phyloP scores from a whole-genome alignment of 2,797 vertebrate genomes.

The Pelobates cultripes region DNA sequence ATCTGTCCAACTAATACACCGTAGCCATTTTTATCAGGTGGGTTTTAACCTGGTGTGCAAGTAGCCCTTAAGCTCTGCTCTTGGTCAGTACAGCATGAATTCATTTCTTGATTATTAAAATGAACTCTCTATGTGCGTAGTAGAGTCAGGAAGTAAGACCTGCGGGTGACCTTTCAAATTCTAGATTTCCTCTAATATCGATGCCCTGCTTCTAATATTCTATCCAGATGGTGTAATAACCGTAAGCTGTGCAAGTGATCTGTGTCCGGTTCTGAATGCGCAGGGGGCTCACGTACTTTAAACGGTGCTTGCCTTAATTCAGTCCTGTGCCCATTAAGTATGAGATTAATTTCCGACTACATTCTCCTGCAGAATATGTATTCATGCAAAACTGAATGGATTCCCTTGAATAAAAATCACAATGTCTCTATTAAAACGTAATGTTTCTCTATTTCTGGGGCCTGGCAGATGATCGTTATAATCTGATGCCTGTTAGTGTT shows the following conservation, averaged over 20 bases:
- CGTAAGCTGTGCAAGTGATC: neutral
- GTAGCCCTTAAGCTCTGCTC: too few species aligned
- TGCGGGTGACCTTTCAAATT: neutral
- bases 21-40: too few species aligned
- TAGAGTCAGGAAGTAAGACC: neutral
- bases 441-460: slow-evolving; percentile 8
- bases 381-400: neutral
- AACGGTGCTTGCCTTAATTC: neutral
- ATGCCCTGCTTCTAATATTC: neutral
- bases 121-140: too few species aligned
- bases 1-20: too few species aligned
- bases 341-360: neutral
- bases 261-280: neutral
- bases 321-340: neutral
- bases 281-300: neutral
- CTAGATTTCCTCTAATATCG: neutral
- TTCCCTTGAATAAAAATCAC: slow-evolving; percentile 16
- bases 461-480: slow-evolving; percentile 10
- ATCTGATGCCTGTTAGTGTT: neutral
- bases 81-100: too few species aligned
- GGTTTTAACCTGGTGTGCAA: too few species aligned
- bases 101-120: too few species aligned
- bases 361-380: neutral
- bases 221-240: neutral
- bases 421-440: slow-evolving; percentile 6